A percentile compares a stretch with the other conserved stretches of the same genome.
Evolutionary conservation across 1,140 invertebrate genomes (phyloP).

Genomic region (Heliconius hermathena): DNA sequence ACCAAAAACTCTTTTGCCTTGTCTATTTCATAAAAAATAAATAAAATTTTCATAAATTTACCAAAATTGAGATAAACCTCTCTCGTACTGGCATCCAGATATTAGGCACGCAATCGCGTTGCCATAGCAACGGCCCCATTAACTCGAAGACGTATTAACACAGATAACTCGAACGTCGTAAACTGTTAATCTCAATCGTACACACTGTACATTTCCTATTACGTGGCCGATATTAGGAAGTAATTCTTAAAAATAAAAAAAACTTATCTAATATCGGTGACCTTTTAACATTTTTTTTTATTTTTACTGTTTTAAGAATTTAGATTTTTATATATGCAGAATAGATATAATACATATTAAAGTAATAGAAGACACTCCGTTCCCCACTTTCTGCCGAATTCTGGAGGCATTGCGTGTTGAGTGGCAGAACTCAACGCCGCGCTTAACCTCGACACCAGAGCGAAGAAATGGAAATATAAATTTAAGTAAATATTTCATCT

Average conservation of each 20-base stretch:
- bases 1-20: no score
- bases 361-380: no score
- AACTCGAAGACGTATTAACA: conserved; percentile 35
- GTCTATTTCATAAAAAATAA: no score
- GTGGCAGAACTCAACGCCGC: no score
- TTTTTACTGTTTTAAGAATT: neutral
- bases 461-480: no score
- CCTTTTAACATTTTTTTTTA: no score
- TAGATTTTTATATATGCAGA: no score
- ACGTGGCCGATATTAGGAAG: neutral
- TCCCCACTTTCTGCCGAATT: no score
- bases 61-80: neutral
- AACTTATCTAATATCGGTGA: neutral
- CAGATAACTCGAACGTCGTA: conserved; percentile 30
- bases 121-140: conserved; percentile 34
- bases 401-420: no score
- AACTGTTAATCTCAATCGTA: conserved; percentile 34
- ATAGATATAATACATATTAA: no score
- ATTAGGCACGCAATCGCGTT: conserved; percentile 21
- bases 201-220: conserved; percentile 17
- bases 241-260: neutral
- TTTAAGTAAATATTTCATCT: no score
- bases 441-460: no score
- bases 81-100: neutral
- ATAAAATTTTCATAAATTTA: neutral